Evolutionary conservation across 2,888 invertebrate species (phyloP).

Genomic region (Drosophila maculinotata): DNA sequence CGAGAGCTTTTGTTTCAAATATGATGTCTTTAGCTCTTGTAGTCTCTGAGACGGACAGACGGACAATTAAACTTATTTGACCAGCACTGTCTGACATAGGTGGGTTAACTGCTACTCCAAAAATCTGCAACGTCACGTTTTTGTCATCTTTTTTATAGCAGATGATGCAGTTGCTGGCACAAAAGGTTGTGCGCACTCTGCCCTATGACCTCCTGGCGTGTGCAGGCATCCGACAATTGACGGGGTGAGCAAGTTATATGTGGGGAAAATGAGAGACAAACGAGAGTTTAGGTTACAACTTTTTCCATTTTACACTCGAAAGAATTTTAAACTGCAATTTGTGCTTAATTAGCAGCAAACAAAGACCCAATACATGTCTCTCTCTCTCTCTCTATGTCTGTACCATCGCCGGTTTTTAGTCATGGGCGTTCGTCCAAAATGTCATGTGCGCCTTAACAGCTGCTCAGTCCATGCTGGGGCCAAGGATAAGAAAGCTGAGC

Average conservation of each 20-base stretch:
- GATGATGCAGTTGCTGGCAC: constrained; percentile 45
- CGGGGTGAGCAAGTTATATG: constrained; percentile 3
- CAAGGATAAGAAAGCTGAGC: constrained; percentile 56
- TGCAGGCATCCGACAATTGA: constrained; percentile 26
- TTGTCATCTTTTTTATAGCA: constrained; percentile 60
- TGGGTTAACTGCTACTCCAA: constrained; percentile 1
- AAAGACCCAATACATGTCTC: constrained; percentile 33
- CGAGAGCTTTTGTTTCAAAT: too few species aligned
- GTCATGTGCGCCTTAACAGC: constrained; percentile 75
- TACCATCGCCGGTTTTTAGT: constrained; percentile 27
- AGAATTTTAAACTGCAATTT: constrained; percentile 78
- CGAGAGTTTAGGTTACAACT: constrained; percentile 58
- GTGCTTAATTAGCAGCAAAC: constrained; percentile 82
- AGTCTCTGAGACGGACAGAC: too few species aligned
- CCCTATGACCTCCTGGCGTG: constrained; percentile 56
- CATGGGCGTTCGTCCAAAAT: constrained; percentile 58
- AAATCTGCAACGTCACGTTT: constrained; percentile 37
- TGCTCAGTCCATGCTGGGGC: constrained; percentile 50
- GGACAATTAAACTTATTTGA: too few species aligned
- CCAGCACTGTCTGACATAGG: neutral
- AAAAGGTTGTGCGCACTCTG: constrained; percentile 62
- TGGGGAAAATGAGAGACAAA: constrained; percentile 15
- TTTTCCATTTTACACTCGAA: constrained; percentile 82
- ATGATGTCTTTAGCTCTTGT: too few species aligned
- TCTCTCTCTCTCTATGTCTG: constrained; percentile 11